These are phyloP conservation scores for Lophochroa leadbeateri DNA, from an alignment of 2,113 vertebrate species.

Conservation along the genomic window DNA sequence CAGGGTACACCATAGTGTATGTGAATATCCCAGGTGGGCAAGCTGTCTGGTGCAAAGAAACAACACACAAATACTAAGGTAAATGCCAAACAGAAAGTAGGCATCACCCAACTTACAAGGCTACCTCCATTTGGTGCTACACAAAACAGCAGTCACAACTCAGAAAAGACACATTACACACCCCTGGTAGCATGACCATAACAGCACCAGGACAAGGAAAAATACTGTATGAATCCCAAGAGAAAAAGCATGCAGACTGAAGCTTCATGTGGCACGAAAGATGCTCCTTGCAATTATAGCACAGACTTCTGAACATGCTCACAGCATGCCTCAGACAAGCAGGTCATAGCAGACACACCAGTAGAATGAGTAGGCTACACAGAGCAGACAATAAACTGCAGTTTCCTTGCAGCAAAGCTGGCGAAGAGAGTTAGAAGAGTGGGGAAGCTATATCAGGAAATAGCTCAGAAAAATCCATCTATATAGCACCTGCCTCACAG, in stretches of 20 bases:
- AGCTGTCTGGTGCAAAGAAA: neutral
- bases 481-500: neutral
- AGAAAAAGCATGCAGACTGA: neutral
- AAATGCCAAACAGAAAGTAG: neutral
- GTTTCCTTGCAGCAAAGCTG: neutral
- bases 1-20: neutral
- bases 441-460: neutral
- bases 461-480: neutral
- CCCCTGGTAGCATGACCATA: neutral
- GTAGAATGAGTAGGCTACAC: neutral
- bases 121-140: neutral
- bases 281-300: neutral
- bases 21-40: rapidly evolving
- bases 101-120: neutral
- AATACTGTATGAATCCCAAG: neutral
- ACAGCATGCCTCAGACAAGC: neutral
- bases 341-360: neutral
- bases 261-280: neutral
- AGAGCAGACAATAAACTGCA: neutral
- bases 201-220: neutral
- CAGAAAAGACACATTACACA: neutral
- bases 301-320: neutral
- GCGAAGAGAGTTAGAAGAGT: neutral
- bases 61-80: neutral
- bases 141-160: neutral